Evolutionary conservation across 2,113 vertebrate species (phyloP), one percentile per base, ranked within the genome.

Genomic region (Trinectes maculatus): DNA sequence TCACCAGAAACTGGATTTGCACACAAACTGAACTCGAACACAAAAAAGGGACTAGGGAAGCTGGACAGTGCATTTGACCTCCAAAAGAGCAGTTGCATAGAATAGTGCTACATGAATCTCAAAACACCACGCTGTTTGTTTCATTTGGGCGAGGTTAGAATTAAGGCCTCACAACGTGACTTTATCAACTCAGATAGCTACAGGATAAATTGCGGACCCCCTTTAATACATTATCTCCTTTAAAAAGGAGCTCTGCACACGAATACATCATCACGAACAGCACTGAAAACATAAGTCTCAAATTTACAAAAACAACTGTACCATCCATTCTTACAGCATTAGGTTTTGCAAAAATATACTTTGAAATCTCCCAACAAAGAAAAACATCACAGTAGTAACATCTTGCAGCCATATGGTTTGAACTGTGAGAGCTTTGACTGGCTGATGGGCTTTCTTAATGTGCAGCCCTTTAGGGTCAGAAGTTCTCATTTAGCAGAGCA

Each of bases 11-110:
- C 13, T 5, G 16, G 16, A 31, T 49, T 56, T 56, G 22, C 11
- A 40, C n/a, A 72, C 12, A 43, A 3, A 8, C 8, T 42, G 10
- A 49, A 54, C 8, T 36, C 3, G 19, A 46, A 25, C 1, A 47
- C 16, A 7, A 11, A 53, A 40, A 22, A 57, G 52, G 7, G 15
- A 62, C 4, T 18, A 58, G 13, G 24, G 22, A 56, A 42, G 42
- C 10, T 5, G 1, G 25, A 61, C 33, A 75, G 46, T 76, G 70
- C 46, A 51, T 1, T 47, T 60, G 0, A 39, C 56, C 1, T n/a
- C 5, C 55, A 13, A 66, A 77, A 28, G 56, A 72, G 67, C 67
- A 62, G 65, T 79, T 86, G 85, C 85, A 88, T 83, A 90, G 75
- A 78, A 54, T 11, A 48, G 46, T 75, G 11, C 21, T 24, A 28